Percentiles rank a stretch among this genome's conserved stretches.
phyloP scores from a whole-genome alignment of 2,113 vertebrate species.

The Dryoscopus gambensis region DNA sequence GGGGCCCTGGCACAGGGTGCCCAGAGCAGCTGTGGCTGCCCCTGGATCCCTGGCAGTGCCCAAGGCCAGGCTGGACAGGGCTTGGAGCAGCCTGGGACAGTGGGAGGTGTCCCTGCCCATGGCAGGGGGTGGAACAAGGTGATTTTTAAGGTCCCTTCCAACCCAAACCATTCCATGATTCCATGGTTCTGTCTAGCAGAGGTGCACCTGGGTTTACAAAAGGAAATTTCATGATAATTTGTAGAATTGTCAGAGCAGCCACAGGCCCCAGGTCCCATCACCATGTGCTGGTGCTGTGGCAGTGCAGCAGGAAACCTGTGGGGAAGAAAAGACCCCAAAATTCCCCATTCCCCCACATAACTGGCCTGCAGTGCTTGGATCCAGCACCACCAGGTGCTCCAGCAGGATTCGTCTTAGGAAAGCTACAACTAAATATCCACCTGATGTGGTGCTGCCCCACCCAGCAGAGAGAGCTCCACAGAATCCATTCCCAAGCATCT shows the following conservation, averaged over 20 bases:
- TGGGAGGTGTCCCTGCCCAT: not conserved
- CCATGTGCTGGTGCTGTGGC: accelerated
- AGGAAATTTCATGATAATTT: not conserved
- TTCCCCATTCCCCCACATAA: not conserved
- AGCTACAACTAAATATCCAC: not conserved
- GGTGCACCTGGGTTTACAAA: not conserved
- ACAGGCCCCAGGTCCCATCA: not conserved
- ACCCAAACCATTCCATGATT: not conserved
- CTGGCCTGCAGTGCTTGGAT: accelerated
- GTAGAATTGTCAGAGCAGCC: not conserved
- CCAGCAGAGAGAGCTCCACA: not conserved
- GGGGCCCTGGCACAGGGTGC: not conserved
- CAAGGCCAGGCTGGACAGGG: not conserved
- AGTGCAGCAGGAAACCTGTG: not conserved
- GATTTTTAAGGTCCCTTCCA: not conserved
- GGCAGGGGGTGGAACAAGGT: not conserved
- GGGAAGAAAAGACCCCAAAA: not conserved
- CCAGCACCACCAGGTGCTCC: not conserved
- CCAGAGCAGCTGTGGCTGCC: not conserved
- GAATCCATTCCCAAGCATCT: not conserved
- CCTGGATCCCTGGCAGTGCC: not conserved
- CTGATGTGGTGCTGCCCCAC: not conserved
- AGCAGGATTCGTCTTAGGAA: not conserved
- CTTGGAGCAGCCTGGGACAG: not conserved
- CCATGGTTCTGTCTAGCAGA: not conserved